Percentiles rank a stretch among this genome's conserved stretches.
phyloP scores from a whole-genome alignment of 1,140 invertebrate genomes.

The Ceratina japonica region DNA sequence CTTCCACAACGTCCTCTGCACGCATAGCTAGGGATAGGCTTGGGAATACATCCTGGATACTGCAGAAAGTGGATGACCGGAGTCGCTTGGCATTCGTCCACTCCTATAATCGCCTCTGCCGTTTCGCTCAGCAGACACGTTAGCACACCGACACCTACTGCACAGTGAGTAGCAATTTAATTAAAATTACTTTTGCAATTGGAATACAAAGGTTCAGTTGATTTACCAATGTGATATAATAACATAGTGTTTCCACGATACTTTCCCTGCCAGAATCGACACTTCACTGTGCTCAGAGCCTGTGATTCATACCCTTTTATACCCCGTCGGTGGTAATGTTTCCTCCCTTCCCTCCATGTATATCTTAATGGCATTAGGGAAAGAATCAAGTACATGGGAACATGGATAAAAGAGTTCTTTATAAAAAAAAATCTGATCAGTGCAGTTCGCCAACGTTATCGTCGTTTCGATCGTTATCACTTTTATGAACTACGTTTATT shows the following conservation, averaged over 20 bases:
- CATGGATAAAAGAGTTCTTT: background rate
- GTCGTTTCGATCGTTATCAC: slow-evolving; percentile 5
- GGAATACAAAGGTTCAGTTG: background rate
- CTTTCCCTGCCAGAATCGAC: slow-evolving; percentile 60
- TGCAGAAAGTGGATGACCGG: slow-evolving; percentile 95
- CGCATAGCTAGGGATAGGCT: slow-evolving; percentile 95
- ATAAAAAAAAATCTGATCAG: background rate
- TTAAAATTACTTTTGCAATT: background rate
- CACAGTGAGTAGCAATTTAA: slow-evolving; percentile 60
- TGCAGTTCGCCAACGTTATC: background rate
- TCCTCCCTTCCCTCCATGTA: slow-evolving; percentile 60
- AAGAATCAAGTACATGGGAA: background rate
- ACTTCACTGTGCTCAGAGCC: slow-evolving; percentile 65
- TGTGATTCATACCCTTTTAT: slow-evolving; percentile 69
- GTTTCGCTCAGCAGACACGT: slow-evolving; percentile 60
- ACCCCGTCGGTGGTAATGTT: slow-evolving; percentile 67
- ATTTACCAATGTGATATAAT: slow-evolving; percentile 67
- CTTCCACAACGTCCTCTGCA: slow-evolving; percentile 94
- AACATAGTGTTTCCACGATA: slow-evolving; percentile 53
- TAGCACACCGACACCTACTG: slow-evolving; percentile 63
- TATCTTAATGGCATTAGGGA: slow-evolving; percentile 38
- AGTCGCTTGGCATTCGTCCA: slow-evolving; percentile 93
- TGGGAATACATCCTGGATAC: slow-evolving; percentile 94
- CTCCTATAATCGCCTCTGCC: slow-evolving; percentile 75
- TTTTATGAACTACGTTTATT: background rate